Evolutionary conservation across 2,888 invertebrate genomes (phyloP), one percentile per base, ranked within the genome.

Genomic region (Sesia bembeciformis): DNA sequence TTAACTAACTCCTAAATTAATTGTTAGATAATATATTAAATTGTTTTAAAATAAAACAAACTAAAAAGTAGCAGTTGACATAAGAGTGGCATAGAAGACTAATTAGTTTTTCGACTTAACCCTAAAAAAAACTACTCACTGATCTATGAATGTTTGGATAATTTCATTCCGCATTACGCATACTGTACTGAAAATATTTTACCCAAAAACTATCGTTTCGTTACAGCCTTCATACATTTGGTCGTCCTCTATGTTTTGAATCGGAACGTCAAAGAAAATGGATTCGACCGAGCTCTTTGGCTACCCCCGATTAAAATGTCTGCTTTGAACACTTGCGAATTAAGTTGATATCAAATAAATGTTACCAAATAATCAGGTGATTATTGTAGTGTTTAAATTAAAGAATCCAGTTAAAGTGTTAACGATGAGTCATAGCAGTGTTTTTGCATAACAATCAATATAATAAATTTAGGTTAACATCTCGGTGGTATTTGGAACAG

Each of bases 391-490:
- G 55, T 56, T 59, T 59, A 60, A 65, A 60, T 60, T 66, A 56
- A 70, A 65, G 61, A 70, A 71, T 75, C 64, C 61, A 63, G 63
- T 61, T 60, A 62, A 68, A 74, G 74, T 77, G 71, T 64, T 58
- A 64, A 72, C 59, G 65, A 76, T 83, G 80, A 83, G 70, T 81
- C 80, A 83, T 77, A 56, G 62, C 63, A 72, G 81, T 87, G 85
- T 86, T 87, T 87, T 87, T 84, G 87, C 86, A 84, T 85, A 87
- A 87, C 84, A 89, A 89, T 89, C 86, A 84, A 89, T 89, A 80
- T 78, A 81, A 80, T 77, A 81, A 81, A 88, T 87, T 84, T 86
- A 88, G 89, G 88, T 89, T 88, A 88, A 86, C 78, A 86, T 82
- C 78, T 83, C 68, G 72, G 76, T 76, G 77, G 73, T 80, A 77